Evolutionary conservation across 2,888 invertebrate genomes (phyloP).

Genomic region (Platynereis dumerilii): DNA sequence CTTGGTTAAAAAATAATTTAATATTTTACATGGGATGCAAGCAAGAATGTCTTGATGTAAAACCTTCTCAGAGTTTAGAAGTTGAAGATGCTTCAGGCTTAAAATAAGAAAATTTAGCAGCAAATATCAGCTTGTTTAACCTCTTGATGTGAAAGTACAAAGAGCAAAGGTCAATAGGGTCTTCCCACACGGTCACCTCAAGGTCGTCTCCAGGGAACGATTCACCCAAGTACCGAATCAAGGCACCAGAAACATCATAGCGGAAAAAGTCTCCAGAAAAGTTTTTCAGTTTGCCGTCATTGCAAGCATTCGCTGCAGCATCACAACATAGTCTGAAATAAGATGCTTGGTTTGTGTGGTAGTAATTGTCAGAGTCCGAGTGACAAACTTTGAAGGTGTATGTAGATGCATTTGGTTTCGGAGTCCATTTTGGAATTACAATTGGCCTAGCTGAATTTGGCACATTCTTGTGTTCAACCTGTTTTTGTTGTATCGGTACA

Average conservation of each 20-base stretch:
- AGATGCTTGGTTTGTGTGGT: constrained; percentile 18
- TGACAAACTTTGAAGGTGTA: not conserved
- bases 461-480: too few relatives aligned
- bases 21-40: too few relatives aligned
- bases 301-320: constrained; percentile 8
- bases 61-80: too few relatives aligned
- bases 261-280: constrained; percentile 8
- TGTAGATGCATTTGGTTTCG: too few relatives aligned
- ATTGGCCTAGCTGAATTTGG: too few relatives aligned
- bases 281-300: not conserved
- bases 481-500: too few relatives aligned
- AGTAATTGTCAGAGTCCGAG: constrained; percentile 8
- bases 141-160: constrained; percentile 14
- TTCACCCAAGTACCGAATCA: constrained; percentile 12
- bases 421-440: too few relatives aligned
- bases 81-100: too few relatives aligned
- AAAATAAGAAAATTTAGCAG: too few relatives aligned
- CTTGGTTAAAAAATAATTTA: too few relatives aligned
- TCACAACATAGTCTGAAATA: constrained; percentile 14
- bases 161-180: not conserved
- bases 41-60: too few relatives aligned
- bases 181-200: constrained; percentile 16
- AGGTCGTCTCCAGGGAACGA: constrained; percentile 10
- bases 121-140: not conserved
- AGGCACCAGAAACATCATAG: not conserved